phyloP scores from a whole-genome alignment of 2,888 invertebrate species.

The Eupithecia dodoneata region DNA sequence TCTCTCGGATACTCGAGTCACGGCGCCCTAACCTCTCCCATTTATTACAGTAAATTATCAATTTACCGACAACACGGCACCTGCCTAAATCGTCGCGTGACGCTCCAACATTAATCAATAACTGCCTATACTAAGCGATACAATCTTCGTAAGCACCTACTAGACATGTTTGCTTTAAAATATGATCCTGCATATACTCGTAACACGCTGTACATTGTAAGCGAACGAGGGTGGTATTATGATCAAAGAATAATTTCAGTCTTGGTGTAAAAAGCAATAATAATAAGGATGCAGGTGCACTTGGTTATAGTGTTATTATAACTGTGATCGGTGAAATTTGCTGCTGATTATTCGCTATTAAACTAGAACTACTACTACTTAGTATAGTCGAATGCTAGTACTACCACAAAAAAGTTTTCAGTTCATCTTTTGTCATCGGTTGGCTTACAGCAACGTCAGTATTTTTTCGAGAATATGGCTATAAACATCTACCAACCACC shows the following conservation, averaged over 20 bases:
- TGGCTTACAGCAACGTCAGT: not conserved
- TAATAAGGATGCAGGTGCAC: not conserved
- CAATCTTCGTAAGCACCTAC: conserved; percentile 53
- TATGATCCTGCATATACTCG: conserved; percentile 18
- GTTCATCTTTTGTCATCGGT: not conserved
- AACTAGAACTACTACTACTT: too few relatives aligned
- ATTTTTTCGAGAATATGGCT: not conserved
- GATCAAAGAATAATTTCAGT: conserved; percentile 1
- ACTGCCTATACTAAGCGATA: conserved; percentile 61
- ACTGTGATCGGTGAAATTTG: not conserved
- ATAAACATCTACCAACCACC: not conserved
- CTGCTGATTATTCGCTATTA: not conserved
- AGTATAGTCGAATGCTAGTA: too few relatives aligned
- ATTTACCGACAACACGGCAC: conserved; percentile 60
- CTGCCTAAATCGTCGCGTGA: conserved; percentile 72
- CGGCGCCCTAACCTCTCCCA: conserved; percentile 31
- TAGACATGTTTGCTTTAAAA: conserved; percentile 43
- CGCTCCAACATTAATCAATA: conserved; percentile 66
- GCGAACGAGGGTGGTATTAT: not conserved
- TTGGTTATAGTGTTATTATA: too few relatives aligned
- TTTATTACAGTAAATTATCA: conserved; percentile 59
- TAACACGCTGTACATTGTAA: conserved; percentile 7
- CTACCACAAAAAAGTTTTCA: not conserved
- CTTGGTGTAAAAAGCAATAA: conserved; percentile 1
- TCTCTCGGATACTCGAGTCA: conserved; percentile 31